Percentiles rank a stretch among this genome's conserved stretches.
These are phyloP conservation scores for Danio rerio DNA, from an alignment of 2,113 vertebrate genomes.

Conservation along the genomic window GRCz12tu NC_133185.1:35374001-35374500, in stretches of 20 bases:
- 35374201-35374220: not conserved
- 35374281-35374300: not conserved
- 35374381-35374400: not conserved
- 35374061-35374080: not conserved
- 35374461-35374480: not conserved
- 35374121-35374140: too few species aligned
- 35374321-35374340: not conserved
- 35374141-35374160: too few species aligned
- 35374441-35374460: slow-evolving; percentile 12
- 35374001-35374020: too few species aligned
- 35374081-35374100: not conserved
- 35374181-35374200: not conserved
- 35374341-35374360: not conserved
- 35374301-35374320: not conserved
- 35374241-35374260: not conserved
- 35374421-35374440: not conserved
- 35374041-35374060: too few species aligned
- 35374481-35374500: slow-evolving; percentile 12
- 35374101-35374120: not conserved
- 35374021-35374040: too few species aligned
- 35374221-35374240: not conserved
- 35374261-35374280: not conserved
- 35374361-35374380: not conserved
- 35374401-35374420: not conserved
- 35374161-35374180: too few species aligned